Base-by-base conservation (phyloP, 2,888 invertebrate genomes). In the Oxyteleia sp. region DNA sequence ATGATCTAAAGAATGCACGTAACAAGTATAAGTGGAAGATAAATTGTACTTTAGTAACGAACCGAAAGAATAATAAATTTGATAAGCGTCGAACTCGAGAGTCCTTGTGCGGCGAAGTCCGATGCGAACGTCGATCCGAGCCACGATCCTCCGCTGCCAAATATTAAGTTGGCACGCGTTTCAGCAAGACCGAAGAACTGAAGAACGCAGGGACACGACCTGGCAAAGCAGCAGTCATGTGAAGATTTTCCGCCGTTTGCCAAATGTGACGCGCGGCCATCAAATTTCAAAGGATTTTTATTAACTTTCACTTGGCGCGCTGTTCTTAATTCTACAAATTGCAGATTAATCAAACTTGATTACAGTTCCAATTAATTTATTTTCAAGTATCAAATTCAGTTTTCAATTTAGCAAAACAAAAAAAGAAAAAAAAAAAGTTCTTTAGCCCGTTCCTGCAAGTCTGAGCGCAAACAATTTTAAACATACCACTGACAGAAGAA, bases 81-180 rank as follows among this genome's bases (percentile, higher is more conserved):
- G 18, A 26, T 26, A 74, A 32, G 23, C 53, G 61, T 72, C 15
- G 55, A 64, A 20, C 47, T 74, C 15, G 41, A 64, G 29, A 64
- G 26, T 74, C 74, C 74, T 74, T 45, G 47, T 64, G 29, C 64
- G 74, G 55, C 75, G 55, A 75, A 66, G 64, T 66, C 57, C 75
- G 55, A 66, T 66, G 75, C 45, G 49, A 66, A 66, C 47, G 75
- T 66, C 23, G 75, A 23, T 75, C 75, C 18, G 66, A 75, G 29
- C 29, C 75, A 66, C 38, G 64, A 66, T 45, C 75, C 75, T 64
- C 64, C 55, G 57, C 57, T 49, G 64, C 57, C 75, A 66, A 66
- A 75, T 29, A n/a, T 66, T 64, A 66, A 64, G 23, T 23, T 23
- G 23, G 23, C 5, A 23, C 23, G 23, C 23, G 23, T 4, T 23